phyloP scores from a whole-genome alignment of 2,113 vertebrate species.

The Pterocles gutturalis region DNA sequence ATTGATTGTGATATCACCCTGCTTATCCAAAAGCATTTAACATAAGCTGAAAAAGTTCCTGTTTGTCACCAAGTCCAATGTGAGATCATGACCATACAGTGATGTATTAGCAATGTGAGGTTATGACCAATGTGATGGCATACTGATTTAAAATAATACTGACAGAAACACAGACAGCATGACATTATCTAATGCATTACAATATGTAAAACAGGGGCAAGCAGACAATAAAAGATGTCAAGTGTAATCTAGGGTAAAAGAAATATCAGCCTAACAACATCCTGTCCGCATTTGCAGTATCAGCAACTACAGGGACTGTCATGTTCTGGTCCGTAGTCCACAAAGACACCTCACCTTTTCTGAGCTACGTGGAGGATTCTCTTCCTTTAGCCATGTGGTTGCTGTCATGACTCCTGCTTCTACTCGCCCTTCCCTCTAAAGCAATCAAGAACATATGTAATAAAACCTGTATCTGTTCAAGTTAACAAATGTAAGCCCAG shows the following conservation, averaged over 20 bases:
- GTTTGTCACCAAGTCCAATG: neutral
- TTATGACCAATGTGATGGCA: neutral
- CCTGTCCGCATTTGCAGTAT: neutral
- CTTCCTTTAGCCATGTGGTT: conserved; percentile 79
- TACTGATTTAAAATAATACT: neutral
- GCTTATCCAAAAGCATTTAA: neutral
- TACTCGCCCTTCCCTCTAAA: conserved; percentile 90
- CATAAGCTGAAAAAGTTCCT: neutral
- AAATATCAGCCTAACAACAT: neutral
- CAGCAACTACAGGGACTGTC: neutral
- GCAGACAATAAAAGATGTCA: neutral
- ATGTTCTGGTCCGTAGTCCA: neutral
- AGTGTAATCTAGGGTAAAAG: neutral
- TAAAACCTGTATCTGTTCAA: neutral
- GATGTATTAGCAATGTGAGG: neutral
- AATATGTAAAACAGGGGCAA: neutral
- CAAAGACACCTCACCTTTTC: conserved; percentile 78
- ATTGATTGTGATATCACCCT: neutral
- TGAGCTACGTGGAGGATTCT: neutral
- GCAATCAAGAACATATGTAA: neutral
- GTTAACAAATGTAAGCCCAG: neutral
- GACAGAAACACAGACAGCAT: neutral
- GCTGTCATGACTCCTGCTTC: conserved; percentile 90
- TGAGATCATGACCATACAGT: neutral
- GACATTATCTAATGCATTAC: neutral